A percentile compares a stretch with the other conserved stretches of the same genome.
These are phyloP conservation scores for Peromyscus aztecus DNA, from an alignment of 2,797 vertebrate genomes.

Conservation along the genomic window DNA sequence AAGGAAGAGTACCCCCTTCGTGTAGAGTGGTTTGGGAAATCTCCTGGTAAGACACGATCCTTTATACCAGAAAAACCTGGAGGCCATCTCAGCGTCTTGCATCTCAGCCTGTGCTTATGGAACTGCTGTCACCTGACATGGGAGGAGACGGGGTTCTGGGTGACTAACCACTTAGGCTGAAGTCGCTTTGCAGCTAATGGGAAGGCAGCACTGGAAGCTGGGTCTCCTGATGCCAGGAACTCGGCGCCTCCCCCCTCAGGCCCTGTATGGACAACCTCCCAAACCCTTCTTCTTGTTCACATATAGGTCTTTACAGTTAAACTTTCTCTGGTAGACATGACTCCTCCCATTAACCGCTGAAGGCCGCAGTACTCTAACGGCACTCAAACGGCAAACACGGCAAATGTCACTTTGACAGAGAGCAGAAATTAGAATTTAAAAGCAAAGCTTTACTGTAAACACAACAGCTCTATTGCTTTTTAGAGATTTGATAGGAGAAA, in stretches of 20 bases:
- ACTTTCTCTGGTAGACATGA: background rate
- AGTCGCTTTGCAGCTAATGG: background rate
- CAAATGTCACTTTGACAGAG: background rate
- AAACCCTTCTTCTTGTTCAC: background rate
- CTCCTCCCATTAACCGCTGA: background rate
- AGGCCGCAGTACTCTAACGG: background rate
- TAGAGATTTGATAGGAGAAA: background rate
- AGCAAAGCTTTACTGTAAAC: background rate
- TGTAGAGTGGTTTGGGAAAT: background rate
- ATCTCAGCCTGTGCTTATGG: background rate
- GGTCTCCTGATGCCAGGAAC: background rate
- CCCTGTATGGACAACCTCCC: background rate
- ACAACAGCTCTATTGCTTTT: background rate
- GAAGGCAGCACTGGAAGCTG: accelerated
- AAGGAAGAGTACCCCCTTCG: background rate
- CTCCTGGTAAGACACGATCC: background rate
- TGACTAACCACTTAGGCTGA: background rate
- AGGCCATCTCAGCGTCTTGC: background rate
- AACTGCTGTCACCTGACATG: background rate
- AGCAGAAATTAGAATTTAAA: background rate
- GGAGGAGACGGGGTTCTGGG: too few relatives aligned
- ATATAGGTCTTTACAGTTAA: background rate
- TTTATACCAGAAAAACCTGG: background rate
- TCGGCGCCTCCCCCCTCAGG: accelerated
- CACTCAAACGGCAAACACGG: background rate